These are phyloP conservation scores for Sinocyclocheilus maitianheensis DNA, from an alignment of 2,113 vertebrate genomes.

Conservation along the genomic window DNA sequence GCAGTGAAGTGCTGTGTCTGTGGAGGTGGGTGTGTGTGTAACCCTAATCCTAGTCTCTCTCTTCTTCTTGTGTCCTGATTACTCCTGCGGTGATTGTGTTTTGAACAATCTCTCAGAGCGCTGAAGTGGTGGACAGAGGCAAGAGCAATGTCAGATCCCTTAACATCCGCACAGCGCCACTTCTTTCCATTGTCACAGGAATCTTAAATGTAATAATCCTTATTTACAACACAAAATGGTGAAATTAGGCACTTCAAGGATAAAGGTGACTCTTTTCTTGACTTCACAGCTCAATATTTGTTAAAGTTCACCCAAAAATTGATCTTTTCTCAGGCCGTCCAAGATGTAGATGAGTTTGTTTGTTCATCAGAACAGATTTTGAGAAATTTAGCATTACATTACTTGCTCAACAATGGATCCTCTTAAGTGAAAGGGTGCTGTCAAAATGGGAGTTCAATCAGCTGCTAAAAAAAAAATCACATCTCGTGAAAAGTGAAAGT, in stretches of 20 bases:
- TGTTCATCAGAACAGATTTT: no score
- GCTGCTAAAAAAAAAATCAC: no score
- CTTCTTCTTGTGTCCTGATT: slow-evolving; percentile 22
- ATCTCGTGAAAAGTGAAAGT: no score
- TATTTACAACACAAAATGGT: not conserved
- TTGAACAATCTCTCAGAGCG: slow-evolving; percentile 8
- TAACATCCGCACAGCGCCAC: not conserved
- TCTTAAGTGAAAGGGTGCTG: not conserved
- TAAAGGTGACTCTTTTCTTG: not conserved
- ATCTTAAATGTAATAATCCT: not conserved
- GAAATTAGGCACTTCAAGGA: not conserved
- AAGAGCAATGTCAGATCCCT: slow-evolving; percentile 12
- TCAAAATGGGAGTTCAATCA: no score
- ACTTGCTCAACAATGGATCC: no score
- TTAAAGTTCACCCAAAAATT: not conserved
- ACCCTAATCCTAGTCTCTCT: slow-evolving; percentile 1
- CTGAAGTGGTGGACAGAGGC: slow-evolving; percentile 9
- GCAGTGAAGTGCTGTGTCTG: slow-evolving; percentile 17
- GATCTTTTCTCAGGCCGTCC: no score
- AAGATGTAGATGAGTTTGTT: no score
- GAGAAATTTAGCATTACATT: no score
- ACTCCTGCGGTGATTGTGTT: slow-evolving; percentile 19
- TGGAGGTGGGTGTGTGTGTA: not conserved
- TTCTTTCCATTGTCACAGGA: not conserved
- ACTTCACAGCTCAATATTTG: not conserved